Conservation (phyloP, 92 coral and sea anemone species). For the Desmophyllum pertusum region DNA sequence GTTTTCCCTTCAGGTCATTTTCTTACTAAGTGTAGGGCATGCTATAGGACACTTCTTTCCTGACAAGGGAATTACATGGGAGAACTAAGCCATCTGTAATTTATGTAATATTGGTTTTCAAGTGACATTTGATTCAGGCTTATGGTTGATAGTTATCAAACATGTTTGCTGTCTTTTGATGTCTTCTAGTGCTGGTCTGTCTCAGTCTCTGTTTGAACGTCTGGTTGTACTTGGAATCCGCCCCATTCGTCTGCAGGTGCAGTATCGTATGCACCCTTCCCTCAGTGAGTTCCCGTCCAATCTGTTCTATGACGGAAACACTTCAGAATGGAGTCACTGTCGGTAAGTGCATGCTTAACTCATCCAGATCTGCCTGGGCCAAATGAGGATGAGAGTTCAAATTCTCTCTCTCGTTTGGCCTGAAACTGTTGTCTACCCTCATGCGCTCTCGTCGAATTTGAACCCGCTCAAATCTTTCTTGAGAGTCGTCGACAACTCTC, state of each 20-base stretch:
- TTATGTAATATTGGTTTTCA: neutral
- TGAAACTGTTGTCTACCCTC: too few relatives aligned
- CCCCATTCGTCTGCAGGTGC: conserved; percentile 99
- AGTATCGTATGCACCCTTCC: conserved; percentile 99
- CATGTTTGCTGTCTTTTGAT: neutral
- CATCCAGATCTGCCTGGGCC: too few relatives aligned
- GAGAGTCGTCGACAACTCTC: too few relatives aligned
- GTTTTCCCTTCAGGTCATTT: too few relatives aligned
- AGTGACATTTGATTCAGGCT: neutral
- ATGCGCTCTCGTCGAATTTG: too few relatives aligned
- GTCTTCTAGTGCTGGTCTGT: conserved; percentile 92
- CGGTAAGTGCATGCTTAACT: conserved; percentile 62
- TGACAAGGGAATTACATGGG: too few relatives aligned
- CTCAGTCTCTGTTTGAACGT: conserved; percentile 98
- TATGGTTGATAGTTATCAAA: neutral
- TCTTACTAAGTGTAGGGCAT: too few relatives aligned
- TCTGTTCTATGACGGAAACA: conserved; percentile 97
- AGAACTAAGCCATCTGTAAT: too few relatives aligned
- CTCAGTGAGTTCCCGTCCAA: conserved; percentile 99
- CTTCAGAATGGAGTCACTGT: conserved; percentile 99
- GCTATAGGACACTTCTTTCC: too few relatives aligned
- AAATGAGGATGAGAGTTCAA: too few relatives aligned
- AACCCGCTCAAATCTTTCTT: too few relatives aligned
- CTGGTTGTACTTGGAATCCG: conserved; percentile 97
- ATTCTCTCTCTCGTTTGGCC: too few relatives aligned